Evolutionary conservation across 2,888 invertebrate genomes (phyloP).

Genomic region (Thysanoteuthis rhombus): DNA sequence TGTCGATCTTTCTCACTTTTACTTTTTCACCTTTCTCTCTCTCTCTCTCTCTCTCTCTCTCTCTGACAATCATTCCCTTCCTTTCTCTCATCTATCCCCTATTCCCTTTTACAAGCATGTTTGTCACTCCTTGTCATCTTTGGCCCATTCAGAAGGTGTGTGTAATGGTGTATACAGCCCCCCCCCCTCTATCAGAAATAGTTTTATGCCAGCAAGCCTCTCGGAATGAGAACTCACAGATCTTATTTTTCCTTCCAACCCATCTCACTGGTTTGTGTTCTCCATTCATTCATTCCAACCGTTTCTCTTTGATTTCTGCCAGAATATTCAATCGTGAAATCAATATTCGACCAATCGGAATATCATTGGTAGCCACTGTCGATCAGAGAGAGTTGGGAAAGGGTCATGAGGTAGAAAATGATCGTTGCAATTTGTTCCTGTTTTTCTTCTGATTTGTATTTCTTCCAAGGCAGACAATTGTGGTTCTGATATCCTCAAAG

Average conservation of each 20-base stretch:
- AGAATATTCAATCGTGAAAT: slow-evolving; percentile 12
- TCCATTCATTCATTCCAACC: not conserved
- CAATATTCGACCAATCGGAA: not conserved
- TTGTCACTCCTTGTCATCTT: not conserved
- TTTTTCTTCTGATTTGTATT: not conserved
- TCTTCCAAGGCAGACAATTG: not conserved
- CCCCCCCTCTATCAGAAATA: too few relatives aligned
- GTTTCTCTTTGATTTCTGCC: not conserved
- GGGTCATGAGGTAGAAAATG: not conserved
- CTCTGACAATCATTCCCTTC: not conserved
- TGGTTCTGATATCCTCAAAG: not conserved
- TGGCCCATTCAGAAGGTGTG: not conserved
- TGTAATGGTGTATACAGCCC: too few relatives aligned
- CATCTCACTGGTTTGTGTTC: not conserved
- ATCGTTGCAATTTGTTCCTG: not conserved
- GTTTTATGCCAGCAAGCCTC: not conserved
- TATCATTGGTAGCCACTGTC: not conserved
- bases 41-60: not conserved
- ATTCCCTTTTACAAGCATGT: not conserved
- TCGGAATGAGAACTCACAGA: not conserved
- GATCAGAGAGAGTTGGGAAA: not conserved
- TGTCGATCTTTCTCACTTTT: too few relatives aligned
- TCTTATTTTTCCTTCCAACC: not conserved
- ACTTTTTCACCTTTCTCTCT: not conserved
- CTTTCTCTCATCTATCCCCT: not conserved